Evolutionary conservation across 2,113 vertebrate genomes (phyloP), one percentile per base, ranked within the genome.

Genomic region (Eulemur macaco): DNA sequence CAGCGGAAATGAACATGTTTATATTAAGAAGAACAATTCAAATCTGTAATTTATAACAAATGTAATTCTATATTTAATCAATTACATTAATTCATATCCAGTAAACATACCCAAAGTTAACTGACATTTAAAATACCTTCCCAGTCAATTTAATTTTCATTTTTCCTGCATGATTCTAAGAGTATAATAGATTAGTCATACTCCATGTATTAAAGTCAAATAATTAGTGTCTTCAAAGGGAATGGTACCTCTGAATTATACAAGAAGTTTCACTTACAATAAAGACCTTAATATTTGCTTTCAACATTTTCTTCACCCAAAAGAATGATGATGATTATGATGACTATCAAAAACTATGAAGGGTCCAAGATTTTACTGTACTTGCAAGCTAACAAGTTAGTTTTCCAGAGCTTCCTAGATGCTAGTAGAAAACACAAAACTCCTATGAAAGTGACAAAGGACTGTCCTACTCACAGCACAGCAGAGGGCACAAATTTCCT

Each of bases 111-210:
- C 29, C 42, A 14, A 31, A 95, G 52, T 89, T 92, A 92, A 80
- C 66, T 84, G 52, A 10, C 21, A 76, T 88, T 93, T 89, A 37
- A 95, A 94, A 64, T 47, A n/a, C 50, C 56, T 63, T 87, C 8
- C 20, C 45, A 85, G 95, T 90, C 78, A 34, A 80, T 83, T 86
- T 88, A 66, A 90, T 83, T 96, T 96, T 66, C 23, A 27, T 45
- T 96, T 95, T 89, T 90, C 68, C 66, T 73, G 45, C 7, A n/a
- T n/a, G 68, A 86, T 80, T 96, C 74, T 74, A 31, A 78, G 20
- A 73, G 9, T 58, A 64, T 54, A 42, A 63, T 92, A 71, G 63
- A 42, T 76, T 76, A 37, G 11, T 34, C 42, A 77, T 74, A 39
- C 10, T 84, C 27, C 5, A 2, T 45, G 58, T 82, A 45, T 42